phyloP scores from a whole-genome alignment of 2,797 vertebrate genomes.

The Hyperoplus immaculatus region DNA sequence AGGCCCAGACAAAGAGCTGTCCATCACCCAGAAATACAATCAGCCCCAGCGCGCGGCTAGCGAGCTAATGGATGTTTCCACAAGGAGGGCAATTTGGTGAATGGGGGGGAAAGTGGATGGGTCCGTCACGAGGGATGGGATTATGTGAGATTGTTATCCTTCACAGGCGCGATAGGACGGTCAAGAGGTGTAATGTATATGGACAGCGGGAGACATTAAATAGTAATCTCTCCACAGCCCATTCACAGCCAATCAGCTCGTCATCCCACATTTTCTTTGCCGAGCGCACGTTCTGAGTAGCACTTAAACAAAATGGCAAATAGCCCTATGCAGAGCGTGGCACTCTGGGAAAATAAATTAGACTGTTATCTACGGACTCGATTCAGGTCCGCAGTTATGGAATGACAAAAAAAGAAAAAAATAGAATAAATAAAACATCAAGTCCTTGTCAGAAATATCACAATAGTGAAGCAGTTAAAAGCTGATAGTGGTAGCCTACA shows the following conservation, averaged over 20 bases:
- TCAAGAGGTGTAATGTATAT: conserved; percentile 75
- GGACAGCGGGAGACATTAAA: conserved; percentile 61
- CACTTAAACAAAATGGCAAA: conserved; percentile 70
- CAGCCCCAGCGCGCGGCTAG: conserved; percentile 58
- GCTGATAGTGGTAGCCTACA: too few relatives aligned
- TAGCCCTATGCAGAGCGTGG: conserved; percentile 49
- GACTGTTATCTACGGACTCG: conserved; percentile 70
- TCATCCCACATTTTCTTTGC: conserved; percentile 32
- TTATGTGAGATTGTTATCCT: conserved; percentile 75
- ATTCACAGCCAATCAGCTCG: conserved; percentile 59
- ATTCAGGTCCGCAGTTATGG: conserved; percentile 50
- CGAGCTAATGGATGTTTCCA: conserved; percentile 77
- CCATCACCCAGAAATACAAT: conserved; percentile 73
- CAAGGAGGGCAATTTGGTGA: conserved; percentile 73
- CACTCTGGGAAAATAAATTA: conserved; percentile 67
- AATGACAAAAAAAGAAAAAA: conserved; percentile 35
- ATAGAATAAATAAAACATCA: conserved; percentile 28
- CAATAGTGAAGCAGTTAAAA: neutral
- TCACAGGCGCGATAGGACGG: conserved; percentile 60
- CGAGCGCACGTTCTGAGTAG: conserved; percentile 49
- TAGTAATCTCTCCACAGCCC: conserved; percentile 63
- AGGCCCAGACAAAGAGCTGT: conserved; percentile 65
- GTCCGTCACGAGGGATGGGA: conserved; percentile 67
- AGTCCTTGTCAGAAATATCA: neutral
- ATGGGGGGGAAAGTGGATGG: conserved; percentile 60